A percentile compares a stretch with the other conserved stretches of the same genome.
These are phyloP conservation scores for Variabilichromis moorii DNA, from an alignment of 2,113 vertebrate species.

Conservation along the genomic window DNA sequence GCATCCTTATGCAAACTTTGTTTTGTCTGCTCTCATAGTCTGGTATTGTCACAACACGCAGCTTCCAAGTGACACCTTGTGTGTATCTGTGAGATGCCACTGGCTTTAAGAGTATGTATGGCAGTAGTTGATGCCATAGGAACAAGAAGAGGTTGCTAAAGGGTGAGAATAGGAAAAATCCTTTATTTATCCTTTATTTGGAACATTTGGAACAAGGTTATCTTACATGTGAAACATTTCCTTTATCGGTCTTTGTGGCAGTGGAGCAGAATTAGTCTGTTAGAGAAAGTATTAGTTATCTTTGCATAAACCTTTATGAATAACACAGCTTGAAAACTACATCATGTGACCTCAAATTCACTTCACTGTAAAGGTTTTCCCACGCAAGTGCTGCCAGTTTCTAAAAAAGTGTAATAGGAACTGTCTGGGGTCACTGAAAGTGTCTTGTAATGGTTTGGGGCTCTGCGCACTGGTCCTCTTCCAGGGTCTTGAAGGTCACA, in stretches of 20 bases:
- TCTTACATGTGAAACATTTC: neutral
- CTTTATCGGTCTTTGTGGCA: neutral
- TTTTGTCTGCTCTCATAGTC: neutral
- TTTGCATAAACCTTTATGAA: neutral
- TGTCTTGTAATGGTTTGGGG: constrained; percentile 27
- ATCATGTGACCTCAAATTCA: neutral
- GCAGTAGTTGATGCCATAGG: neutral
- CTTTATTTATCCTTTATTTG: neutral
- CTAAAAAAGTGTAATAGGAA: neutral
- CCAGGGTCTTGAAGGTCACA: constrained; percentile 69
- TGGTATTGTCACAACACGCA: neutral
- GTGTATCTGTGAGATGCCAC: neutral
- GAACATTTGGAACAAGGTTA: neutral
- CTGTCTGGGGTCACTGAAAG: constrained; percentile 26
- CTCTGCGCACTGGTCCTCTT: constrained; percentile 32
- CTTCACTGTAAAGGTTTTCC: neutral
- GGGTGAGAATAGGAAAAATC: neutral
- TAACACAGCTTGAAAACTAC: neutral
- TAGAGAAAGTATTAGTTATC: neutral
- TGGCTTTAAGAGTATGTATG: neutral
- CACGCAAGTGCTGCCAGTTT: neutral
- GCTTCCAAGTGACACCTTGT: neutral
- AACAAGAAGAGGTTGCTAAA: neutral
- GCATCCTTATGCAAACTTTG: neutral
- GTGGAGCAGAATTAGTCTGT: neutral